Conservation (phyloP, 2,797 vertebrate species). For the Mus minutoides region DNA sequence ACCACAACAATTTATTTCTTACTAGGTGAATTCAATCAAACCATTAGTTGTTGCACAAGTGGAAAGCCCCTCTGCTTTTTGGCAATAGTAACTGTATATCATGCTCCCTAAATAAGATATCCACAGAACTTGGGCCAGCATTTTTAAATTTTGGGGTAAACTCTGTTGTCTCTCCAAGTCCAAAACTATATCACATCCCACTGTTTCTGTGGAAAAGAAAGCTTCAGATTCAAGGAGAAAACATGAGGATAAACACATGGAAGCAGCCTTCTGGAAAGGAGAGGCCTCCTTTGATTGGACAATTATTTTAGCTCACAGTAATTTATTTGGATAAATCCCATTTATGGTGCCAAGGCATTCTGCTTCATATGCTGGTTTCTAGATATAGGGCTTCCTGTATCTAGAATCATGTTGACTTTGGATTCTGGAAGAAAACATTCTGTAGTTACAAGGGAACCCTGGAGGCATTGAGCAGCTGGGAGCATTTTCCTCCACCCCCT, state of each 20-base stretch:
- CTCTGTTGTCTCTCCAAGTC: not conserved
- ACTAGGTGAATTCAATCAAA: not conserved
- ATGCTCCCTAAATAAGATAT: not conserved
- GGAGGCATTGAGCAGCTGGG: not conserved
- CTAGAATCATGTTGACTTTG: not conserved
- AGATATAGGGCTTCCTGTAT: not conserved
- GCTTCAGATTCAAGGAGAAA: not conserved
- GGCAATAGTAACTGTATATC: conserved; percentile 1
- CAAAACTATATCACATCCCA: not conserved
- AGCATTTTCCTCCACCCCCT: not conserved
- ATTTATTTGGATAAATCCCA: not conserved
- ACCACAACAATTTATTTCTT: not conserved
- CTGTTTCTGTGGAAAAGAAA: not conserved
- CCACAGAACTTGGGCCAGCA: not conserved
- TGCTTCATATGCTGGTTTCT: not conserved
- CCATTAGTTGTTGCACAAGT: not conserved
- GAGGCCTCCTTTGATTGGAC: not conserved
- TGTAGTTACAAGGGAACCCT: not conserved
- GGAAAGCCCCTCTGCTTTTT: conserved; percentile 26
- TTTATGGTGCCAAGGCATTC: not conserved
- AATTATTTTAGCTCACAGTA: not conserved
- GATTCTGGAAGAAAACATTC: not conserved
- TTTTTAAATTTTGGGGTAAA: not conserved
- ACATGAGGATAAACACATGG: not conserved
- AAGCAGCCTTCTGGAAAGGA: not conserved